Base-by-base conservation (phyloP, 2,888 invertebrate species). In the Yponomeuta plumbellus region DNA sequence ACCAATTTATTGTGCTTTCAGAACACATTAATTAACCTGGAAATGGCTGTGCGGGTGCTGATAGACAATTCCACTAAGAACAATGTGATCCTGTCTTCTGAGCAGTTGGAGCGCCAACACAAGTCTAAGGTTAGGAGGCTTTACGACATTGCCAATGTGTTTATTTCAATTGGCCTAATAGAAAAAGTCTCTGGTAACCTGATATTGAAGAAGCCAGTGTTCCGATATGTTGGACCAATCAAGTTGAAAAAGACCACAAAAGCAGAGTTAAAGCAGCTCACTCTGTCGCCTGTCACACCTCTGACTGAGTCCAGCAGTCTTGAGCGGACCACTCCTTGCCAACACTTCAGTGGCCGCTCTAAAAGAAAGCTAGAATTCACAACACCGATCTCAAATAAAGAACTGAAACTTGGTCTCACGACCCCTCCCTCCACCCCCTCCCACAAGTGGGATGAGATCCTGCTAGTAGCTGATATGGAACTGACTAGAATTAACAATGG, bases 141-240 rank as follows among this genome's bases (percentile, higher is more conserved):
- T 40, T 96, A 96, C 83, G 95, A 96, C 80, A 95, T 96, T 74
- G 95, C 95, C 68, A 96, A 96, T 84, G 95, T 96, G 71, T 92
- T 96, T 74, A 94, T 94, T 71, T 95, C 95, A 69, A 93, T 95
- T 79, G 93, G 94, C 73, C 92, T 95, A 71, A 95, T 95, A 76
- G 92, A 93, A 77, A 95, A 95, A 81, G 93, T 94, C 68, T 92
- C 93, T 68, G 92, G 92, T 73, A 91, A 91, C 72, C 92, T 85
- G 83, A 92, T 84, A 80, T 88, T 93, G 74, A 92, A 93, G 74
- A 94, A 94, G 77, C 94, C 94, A 70, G 94, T 94, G 68, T 94
- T 94, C 80, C 92, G 91, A 74, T 94, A 94, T 84, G 92, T 92
- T 69, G 94, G 94, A 61, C 92, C 92, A 52, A 80, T 81, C 64